Base-by-base conservation (phyloP, 2,113 vertebrate species). In the Nothobranchius furzeri region DNA sequence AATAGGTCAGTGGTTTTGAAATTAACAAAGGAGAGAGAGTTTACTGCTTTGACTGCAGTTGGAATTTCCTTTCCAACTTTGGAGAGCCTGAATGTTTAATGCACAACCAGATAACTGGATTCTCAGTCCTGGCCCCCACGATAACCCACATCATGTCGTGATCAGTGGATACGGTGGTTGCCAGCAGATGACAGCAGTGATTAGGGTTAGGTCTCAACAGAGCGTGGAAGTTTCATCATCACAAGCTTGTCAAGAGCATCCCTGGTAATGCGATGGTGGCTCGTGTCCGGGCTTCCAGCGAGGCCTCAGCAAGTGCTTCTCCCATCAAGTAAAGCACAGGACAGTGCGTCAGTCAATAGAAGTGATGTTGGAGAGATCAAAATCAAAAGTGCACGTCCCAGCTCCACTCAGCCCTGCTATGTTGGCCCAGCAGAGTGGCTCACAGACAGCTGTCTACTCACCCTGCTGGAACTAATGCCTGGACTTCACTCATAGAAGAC, bases 401-500 rank as follows among this genome's bases (percentile, higher is more conserved):
- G 84, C 78, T 84, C 79, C 90, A 81, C 83, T 91, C 89, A 90
- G 88, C 83, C 87, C 80, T 85, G 84, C 78, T 64, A 81, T 89
- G 90, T 85, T 80, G 89, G 79, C 82, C 88, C 81, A 81, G 84
- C 79, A 79, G 86, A 87, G 81, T 80, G 87, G 89, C 88, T 91
- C 84, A 88, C 59, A 47, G 86, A 85, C 82, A 77, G 85, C 86
- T 83, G 89, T 90, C 87, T 73, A 85, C 75, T 84, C 88, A 78
- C 75, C 81, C 80, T 89, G 85, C 85, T 89, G 90, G 91, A 91
- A 91, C 91, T 91, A 92, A 91, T 91, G 90, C 89, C 85, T 81
- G 86, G 88, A 90, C 91, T 90, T 89, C 77, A 82, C 85, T 92
- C 82, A 75, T 81, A 73, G 87, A 87, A 70, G 76, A 70, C 75